Evolutionary conservation across 2,113 vertebrate species (phyloP), one percentile per base, ranked within the genome.

Genomic region (Lethenteron camtschaticum): DNA sequence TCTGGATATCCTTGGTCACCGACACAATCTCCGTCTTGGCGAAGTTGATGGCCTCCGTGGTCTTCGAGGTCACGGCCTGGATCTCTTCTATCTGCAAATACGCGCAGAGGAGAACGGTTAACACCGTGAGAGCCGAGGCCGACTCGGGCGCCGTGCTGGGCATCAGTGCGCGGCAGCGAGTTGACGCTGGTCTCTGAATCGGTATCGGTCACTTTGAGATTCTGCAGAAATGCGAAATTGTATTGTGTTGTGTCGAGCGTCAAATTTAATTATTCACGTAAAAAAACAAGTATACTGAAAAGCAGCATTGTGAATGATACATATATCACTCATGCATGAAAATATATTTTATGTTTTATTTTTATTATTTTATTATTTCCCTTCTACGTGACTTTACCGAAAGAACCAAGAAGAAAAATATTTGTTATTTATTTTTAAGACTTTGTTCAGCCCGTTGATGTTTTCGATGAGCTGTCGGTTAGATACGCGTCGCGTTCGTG

Each of bases 21-120:
- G 70, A 55, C 4, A 71, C 68, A 55, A 77, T 75, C 56, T 80
- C 75, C 56, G 68, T 8, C 74, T 79, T 80, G n/a, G 75, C 7
- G 2, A 73, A 58, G 56, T 73, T 75, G 12, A 79, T 71, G 4
- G 77, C 79, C 63, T 80, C 78, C 68, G 78, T 72, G 55, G 71
- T 79, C 73, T 78, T 78, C 9, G 41, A 76, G 10, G 75, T 77
- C 16, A 69, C 70, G 9, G 71, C 75, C 58, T 77, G 76, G 16
- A 80, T 78, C 72, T 80, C 79, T 68, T 79, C 78, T 74, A 80
- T 80, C 79, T 80, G 57, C 66, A 41, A 11, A 58, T 66, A 9
- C 18, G 14, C 60, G 18, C 60, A 14, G 14, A 8, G 60, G 60
- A 9, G 14, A 14, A 66, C 18, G 60, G 60, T 14, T 18, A n/a